Percentiles rank a stretch among this genome's conserved stretches.
Conservation (phyloP, 2,888 invertebrate species). For the Drepanosiphum platanoidis region DNA sequence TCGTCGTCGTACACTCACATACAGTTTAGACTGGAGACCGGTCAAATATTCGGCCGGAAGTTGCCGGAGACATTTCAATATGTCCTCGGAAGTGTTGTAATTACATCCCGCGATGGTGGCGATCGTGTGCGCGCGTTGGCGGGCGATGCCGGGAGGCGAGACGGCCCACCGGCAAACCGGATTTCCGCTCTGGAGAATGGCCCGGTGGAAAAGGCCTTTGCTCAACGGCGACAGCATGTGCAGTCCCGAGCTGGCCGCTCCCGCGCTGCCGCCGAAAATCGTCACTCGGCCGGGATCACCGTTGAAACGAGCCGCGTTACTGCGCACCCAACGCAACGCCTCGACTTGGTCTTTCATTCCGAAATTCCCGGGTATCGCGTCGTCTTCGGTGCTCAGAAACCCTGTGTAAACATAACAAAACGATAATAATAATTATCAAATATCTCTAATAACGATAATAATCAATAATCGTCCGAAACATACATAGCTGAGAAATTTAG, state of each 20-base stretch:
- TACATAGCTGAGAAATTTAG: too few species aligned
- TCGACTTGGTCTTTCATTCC: constrained; percentile 62
- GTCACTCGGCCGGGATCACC: constrained; percentile 61
- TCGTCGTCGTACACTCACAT: too few species aligned
- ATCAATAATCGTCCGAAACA: too few species aligned
- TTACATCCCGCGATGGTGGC: constrained; percentile 37
- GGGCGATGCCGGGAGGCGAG: constrained; percentile 66
- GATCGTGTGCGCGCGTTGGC: not conserved
- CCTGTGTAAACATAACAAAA: constrained; percentile 29
- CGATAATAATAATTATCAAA: too few species aligned
- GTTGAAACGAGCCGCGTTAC: constrained; percentile 46
- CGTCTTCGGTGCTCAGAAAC: constrained; percentile 62
- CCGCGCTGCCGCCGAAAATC: constrained; percentile 55
- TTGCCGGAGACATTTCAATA: constrained; percentile 33
- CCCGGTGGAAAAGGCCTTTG: constrained; percentile 70
- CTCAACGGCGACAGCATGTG: constrained; percentile 60
- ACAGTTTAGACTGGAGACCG: not conserved
- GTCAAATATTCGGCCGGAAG: constrained; percentile 8
- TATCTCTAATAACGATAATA: too few species aligned
- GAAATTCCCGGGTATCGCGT: constrained; percentile 57
- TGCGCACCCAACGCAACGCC: constrained; percentile 59
- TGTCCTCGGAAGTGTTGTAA: constrained; percentile 1
- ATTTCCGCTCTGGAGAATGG: constrained; percentile 77
- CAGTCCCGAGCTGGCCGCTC: constrained; percentile 51
- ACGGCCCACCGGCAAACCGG: constrained; percentile 74